Percentiles rank a stretch among this genome's conserved stretches.
Evolutionary conservation across 2,113 vertebrate genomes (phyloP).

Genomic region (Gymnorhina tibicen): DNA sequence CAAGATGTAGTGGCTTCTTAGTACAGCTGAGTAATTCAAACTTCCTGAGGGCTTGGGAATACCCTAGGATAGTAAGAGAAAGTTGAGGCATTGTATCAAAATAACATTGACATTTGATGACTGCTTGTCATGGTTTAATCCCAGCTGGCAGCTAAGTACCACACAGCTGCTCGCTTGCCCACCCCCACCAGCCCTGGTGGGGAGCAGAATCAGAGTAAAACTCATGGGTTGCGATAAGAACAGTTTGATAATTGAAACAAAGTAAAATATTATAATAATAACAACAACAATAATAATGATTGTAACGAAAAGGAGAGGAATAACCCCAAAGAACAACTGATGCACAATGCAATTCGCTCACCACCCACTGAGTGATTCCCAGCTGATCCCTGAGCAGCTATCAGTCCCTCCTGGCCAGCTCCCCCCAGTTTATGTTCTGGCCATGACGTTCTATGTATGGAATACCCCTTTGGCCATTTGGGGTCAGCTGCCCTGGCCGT

Average conservation of each 20-base stretch:
- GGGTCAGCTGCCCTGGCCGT: neutral
- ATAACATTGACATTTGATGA: neutral
- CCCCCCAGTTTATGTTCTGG: neutral
- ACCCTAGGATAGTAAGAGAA: neutral
- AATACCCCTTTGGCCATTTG: neutral
- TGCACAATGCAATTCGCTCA: neutral
- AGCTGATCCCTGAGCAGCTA: neutral
- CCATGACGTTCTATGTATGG: rapidly evolving
- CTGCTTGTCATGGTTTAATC: neutral
- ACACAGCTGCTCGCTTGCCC: neutral
- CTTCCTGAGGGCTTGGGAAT: neutral
- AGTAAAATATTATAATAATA: neutral
- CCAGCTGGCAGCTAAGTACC: neutral
- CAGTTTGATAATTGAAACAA: neutral
- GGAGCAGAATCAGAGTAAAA: neutral
- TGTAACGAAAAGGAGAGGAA: neutral
- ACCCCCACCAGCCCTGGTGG: neutral
- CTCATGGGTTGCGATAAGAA: neutral
- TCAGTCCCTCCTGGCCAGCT: neutral
- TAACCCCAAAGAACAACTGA: neutral
- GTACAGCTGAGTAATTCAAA: neutral
- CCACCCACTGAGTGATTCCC: neutral
- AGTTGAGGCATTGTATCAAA: neutral
- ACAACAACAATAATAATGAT: neutral
- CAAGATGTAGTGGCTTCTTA: neutral